Evolutionary conservation across 2,888 invertebrate species (phyloP).

Genomic region (Morpho deidamia): DNA sequence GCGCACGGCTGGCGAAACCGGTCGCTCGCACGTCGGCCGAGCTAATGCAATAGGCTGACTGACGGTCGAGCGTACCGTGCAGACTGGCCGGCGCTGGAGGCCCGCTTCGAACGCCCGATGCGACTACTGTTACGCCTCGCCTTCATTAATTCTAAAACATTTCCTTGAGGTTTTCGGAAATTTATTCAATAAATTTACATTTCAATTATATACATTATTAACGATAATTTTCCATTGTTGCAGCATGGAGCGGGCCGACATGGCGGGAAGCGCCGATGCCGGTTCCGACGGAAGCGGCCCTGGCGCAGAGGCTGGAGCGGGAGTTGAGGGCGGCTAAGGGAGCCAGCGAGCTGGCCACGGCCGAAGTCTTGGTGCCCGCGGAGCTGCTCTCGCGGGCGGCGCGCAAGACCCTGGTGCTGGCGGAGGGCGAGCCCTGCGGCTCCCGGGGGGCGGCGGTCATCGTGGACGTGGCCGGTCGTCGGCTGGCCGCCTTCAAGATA

Average conservation of each 20-base stretch:
- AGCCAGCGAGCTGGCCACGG: slow-evolving; percentile 86
- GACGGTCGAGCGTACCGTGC: no score
- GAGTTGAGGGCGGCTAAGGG: slow-evolving; percentile 89
- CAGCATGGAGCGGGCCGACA: slow-evolving; percentile 67
- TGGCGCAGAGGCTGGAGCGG: slow-evolving; percentile 86
- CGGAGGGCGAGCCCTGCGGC: slow-evolving; percentile 94
- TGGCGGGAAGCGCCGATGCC: slow-evolving; percentile 70
- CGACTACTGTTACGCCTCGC: slow-evolving; percentile 54
- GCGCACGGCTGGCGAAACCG: slow-evolving; percentile 38
- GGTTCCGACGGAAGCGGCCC: slow-evolving; percentile 80
- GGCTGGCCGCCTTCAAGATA: slow-evolving; percentile 89
- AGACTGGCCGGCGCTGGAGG: slow-evolving; percentile 27
- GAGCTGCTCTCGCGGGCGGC: slow-evolving; percentile 89
- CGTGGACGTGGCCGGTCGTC: slow-evolving; percentile 88
- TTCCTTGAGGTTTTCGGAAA: no score
- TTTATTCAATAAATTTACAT: no score
- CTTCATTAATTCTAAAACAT: slow-evolving; percentile 23
- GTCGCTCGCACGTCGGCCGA: neutral
- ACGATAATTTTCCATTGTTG: slow-evolving; percentile 46
- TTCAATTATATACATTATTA: slow-evolving; percentile 15
- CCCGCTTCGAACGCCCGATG: slow-evolving; percentile 50
- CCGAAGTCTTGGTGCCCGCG: slow-evolving; percentile 91
- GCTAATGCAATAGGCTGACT: neutral
- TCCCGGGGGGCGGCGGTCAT: slow-evolving; percentile 91
- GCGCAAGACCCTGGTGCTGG: slow-evolving; percentile 87